Evolutionary conservation across 2,113 vertebrate genomes (phyloP), one percentile per base, ranked within the genome.

Genomic region (Ranitomeya variabilis): DNA sequence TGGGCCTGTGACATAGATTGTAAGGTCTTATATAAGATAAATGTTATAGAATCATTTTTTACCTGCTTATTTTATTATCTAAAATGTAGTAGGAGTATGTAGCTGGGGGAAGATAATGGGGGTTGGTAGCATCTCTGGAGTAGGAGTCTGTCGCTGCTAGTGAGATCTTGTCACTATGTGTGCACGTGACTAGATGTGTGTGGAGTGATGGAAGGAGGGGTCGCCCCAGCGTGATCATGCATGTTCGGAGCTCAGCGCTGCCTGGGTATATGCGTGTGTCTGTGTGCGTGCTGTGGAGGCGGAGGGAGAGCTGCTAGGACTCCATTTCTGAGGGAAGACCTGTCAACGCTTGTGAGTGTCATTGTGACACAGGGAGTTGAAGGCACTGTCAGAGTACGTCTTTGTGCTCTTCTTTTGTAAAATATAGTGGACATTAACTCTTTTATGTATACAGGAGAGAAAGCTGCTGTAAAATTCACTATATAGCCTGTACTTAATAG

Each of bases 161-260:
- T 69, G 81, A 83, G 80, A 83, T 67, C 66, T 21, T 83, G 81
- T 84, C 64, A 55, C 64, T 55, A 54, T 69, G 14, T 2, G 13
- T 55, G 51, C 82, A 84, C 64, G 81, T 84, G 64, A 84, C 11
- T 54, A 64, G 23, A 45, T 66, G 81, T 81, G 62, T 84, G 82
- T 84, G 82, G 82, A 83, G 82, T 84, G 82, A 84, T 84, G 64
- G 82, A 55, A 64, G 82, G 81, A 26, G 82, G 81, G 45, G 45
- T 12, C 18, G 64, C 16, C 64, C 69, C 51, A 71, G 82, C 66
- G 37, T 69, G 82, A 69, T n/a, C 45, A 54, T 84, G n/a, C 82
- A 84, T 84, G 80, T 81, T 57, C 23, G 51, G 21, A 79, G 54
- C 55, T 57, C 79, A 14, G 79, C 59, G 31, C 57, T 19, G 80